Evolutionary conservation across 1,140 invertebrate species (phyloP).

Genomic region (Diabrotica undecimpunctata): DNA sequence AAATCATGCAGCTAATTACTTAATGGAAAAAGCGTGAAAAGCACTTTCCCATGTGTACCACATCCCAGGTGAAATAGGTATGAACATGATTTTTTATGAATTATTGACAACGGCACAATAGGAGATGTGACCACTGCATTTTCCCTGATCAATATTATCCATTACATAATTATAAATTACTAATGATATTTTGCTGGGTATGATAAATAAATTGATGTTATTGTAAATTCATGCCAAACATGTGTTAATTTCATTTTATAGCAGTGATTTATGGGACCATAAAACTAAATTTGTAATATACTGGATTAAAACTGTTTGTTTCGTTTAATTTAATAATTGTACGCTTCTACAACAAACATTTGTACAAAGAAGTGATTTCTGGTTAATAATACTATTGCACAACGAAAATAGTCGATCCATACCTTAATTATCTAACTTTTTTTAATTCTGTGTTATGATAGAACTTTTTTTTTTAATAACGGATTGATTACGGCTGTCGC

Average conservation of each 20-base stretch:
- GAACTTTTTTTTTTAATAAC: too few species aligned
- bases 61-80: neutral
- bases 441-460: too few species aligned
- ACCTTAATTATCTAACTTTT: too few species aligned
- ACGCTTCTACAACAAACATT: neutral
- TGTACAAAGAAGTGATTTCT: too few species aligned
- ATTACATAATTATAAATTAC: constrained; percentile 27
- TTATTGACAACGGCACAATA: constrained; percentile 26
- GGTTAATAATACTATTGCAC: too few species aligned
- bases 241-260: constrained; percentile 39
- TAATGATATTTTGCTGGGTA: constrained; percentile 26
- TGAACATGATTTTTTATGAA: constrained; percentile 17
- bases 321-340: neutral
- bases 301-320: constrained; percentile 23
- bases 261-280: constrained; percentile 31
- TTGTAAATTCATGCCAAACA: constrained; percentile 32
- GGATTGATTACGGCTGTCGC: too few species aligned
- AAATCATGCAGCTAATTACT: constrained; percentile 14
- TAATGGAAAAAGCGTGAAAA: constrained; percentile 28
- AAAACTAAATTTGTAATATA: constrained; percentile 31
- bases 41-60: constrained; percentile 14
- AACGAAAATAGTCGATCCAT: too few species aligned
- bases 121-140: constrained; percentile 21
- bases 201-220: constrained; percentile 32
- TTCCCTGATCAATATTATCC: constrained; percentile 25